Conservation (phyloP, 2,888 invertebrate genomes). For the Leptinotarsa peninsularis region DNA sequence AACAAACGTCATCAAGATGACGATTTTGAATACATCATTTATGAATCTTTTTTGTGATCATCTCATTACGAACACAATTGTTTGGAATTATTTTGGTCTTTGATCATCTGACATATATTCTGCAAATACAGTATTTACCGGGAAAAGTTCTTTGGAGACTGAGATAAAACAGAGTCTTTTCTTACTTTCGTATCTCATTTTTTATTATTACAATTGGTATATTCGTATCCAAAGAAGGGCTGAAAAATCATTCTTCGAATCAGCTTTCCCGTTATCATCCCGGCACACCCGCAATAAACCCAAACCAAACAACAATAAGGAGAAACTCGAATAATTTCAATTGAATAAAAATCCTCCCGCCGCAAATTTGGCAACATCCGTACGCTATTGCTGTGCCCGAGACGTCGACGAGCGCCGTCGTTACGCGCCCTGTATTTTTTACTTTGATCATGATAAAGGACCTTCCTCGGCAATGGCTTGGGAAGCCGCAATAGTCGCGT, state of each 20-base stretch:
- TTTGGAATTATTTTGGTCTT: no score
- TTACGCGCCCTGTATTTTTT: constrained; percentile 18
- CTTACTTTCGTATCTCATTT: no score
- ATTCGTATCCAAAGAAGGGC: no score
- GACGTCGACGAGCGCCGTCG: not conserved
- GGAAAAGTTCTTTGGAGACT: no score
- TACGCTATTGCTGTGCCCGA: constrained; percentile 8
- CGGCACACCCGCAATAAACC: not conserved
- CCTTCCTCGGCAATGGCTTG: not conserved
- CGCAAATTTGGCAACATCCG: not conserved
- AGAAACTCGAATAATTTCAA: constrained; percentile 2
- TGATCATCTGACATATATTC: no score
- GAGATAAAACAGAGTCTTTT: no score
- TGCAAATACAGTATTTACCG: no score
- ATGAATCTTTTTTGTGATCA: no score
- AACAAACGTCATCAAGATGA: no score
- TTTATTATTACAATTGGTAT: no score
- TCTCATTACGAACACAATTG: no score
- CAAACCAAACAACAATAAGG: not conserved
- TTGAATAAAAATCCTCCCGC: not conserved
- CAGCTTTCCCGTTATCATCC: not conserved
- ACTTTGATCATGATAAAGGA: constrained; percentile 21
- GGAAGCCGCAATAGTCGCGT: not conserved
- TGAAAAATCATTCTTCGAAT: not conserved
- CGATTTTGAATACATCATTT: no score